Percentiles rank a stretch among this genome's conserved stretches.
Evolutionary conservation across 2,888 invertebrate species (phyloP).

Genomic region (Orthosia incerta): DNA sequence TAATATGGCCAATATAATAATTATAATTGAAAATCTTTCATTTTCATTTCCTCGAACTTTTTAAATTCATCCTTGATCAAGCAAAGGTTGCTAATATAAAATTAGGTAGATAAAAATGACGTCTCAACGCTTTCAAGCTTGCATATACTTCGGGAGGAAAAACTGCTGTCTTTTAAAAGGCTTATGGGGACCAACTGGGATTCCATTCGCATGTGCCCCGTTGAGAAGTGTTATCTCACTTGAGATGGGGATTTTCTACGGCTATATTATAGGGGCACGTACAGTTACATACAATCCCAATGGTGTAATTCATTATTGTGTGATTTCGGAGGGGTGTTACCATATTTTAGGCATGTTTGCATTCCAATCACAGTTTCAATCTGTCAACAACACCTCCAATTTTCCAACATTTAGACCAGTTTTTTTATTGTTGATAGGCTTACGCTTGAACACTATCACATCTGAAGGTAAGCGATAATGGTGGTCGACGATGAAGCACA

Average conservation of each 20-base stretch:
- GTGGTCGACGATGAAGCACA: too few relatives aligned
- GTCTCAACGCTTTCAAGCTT: background rate
- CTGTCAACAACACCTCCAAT: too few relatives aligned
- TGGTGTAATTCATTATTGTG: background rate
- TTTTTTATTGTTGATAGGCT: too few relatives aligned
- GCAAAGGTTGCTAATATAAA: too few relatives aligned
- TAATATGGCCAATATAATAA: background rate
- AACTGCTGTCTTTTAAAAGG: background rate
- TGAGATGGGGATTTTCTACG: background rate
- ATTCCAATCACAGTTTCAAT: too few relatives aligned
- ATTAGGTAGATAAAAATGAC: background rate
- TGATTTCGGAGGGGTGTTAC: too few relatives aligned
- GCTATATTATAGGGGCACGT: background rate
- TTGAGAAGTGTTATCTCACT: background rate
- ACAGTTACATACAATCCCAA: too few relatives aligned
- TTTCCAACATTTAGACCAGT: too few relatives aligned
- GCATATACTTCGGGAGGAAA: background rate
- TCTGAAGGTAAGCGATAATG: too few relatives aligned
- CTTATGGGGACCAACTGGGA: background rate
- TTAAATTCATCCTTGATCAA: background rate
- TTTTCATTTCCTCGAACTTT: background rate
- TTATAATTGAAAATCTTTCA: fast-evolving
- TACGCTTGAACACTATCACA: too few relatives aligned
- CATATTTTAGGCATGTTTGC: too few relatives aligned
- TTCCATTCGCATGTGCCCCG: background rate